Evolutionary conservation across 2,888 invertebrate species (phyloP).

Genomic region (Fabriciana adippe): DNA sequence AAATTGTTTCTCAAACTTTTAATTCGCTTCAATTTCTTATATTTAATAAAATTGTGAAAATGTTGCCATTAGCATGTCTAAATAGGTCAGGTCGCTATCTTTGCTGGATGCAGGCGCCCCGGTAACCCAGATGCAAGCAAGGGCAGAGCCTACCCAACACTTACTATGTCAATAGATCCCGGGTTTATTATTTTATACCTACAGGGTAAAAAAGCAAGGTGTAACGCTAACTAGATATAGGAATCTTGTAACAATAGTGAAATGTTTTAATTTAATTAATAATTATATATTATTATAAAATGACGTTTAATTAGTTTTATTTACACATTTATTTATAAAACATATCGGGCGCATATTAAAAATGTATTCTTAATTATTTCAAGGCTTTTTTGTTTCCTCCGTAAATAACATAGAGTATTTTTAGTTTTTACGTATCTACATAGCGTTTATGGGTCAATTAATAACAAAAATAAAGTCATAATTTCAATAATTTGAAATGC

Average conservation of each 20-base stretch:
- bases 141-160: conserved; percentile 52
- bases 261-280: too few relatives aligned
- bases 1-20: background rate
- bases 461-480: too few relatives aligned
- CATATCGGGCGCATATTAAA: background rate
- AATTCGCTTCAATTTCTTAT: background rate
- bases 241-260: too few relatives aligned
- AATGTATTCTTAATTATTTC: too few relatives aligned
- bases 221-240: too few relatives aligned
- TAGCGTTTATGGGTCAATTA: too few relatives aligned
- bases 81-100: conserved; percentile 70
- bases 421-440: too few relatives aligned
- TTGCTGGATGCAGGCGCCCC: conserved; percentile 64
- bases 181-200: conserved; percentile 34
- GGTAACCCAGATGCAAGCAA: conserved; percentile 68
- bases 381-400: too few relatives aligned
- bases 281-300: background rate
- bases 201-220: background rate
- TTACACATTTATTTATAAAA: background rate
- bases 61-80: conserved; percentile 51
- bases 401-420: too few relatives aligned
- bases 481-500: too few relatives aligned
- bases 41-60: background rate
- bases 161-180: conserved; percentile 36
- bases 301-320: background rate